A percentile compares a stretch with the other conserved stretches of the same genome.
phyloP scores from a whole-genome alignment of 2,888 invertebrate species.

The Prosopocoilus inquinatus region DNA sequence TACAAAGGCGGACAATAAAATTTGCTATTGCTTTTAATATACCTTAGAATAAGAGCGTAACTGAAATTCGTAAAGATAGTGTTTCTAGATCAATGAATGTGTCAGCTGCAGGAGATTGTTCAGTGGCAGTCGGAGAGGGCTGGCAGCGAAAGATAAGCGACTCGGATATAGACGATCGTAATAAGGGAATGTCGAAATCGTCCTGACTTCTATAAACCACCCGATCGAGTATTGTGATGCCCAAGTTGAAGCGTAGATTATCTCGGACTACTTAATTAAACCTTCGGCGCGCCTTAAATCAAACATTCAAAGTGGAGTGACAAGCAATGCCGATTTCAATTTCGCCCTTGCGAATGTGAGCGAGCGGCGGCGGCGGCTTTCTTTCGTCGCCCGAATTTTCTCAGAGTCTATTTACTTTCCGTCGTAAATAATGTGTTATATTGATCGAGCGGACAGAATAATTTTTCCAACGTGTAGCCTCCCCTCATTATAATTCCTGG shows the following conservation, averaged over 20 bases:
- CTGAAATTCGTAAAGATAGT: constrained; percentile 13
- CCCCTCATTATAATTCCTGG: too few relatives aligned
- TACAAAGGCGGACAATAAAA: too few relatives aligned
- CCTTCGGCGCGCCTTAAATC: neutral
- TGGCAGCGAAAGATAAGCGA: constrained; percentile 16
- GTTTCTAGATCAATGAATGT: constrained; percentile 31
- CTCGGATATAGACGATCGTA: constrained; percentile 7
- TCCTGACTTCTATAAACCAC: constrained; percentile 6
- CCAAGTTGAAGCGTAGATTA: neutral
- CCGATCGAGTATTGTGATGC: constrained; percentile 3
- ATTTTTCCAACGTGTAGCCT: too few relatives aligned
- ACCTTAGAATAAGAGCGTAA: neutral
- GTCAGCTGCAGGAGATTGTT: constrained; percentile 32
- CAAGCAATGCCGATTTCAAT: too few relatives aligned
- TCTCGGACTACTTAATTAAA: constrained; percentile 2
- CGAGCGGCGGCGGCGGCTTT: too few relatives aligned
- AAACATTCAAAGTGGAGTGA: too few relatives aligned
- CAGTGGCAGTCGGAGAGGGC: constrained; percentile 9
- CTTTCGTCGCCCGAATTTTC: too few relatives aligned
- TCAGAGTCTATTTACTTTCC: too few relatives aligned
- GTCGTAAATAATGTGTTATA: too few relatives aligned
- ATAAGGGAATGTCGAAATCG: constrained; percentile 8
- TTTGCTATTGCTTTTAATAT: too few relatives aligned
- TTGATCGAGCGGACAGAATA: too few relatives aligned
- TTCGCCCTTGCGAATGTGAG: too few relatives aligned